phyloP scores from a whole-genome alignment of 1,140 invertebrate species.

The Lethocerus indicus region DNA sequence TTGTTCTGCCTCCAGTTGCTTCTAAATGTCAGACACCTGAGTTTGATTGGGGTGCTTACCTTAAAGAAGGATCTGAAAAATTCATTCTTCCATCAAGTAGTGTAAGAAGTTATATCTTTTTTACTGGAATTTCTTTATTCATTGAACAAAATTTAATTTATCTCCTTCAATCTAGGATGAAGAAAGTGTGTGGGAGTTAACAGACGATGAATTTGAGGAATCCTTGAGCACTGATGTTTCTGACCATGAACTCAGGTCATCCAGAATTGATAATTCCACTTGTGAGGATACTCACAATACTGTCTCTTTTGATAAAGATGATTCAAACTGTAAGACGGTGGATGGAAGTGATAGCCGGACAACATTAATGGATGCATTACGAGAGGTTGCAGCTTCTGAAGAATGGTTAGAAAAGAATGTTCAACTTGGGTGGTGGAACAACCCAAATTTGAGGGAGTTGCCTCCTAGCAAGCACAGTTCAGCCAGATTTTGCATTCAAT shows the following conservation, averaged over 20 bases:
- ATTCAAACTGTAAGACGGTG: no score
- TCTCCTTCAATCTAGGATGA: background rate
- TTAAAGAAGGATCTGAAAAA: conserved; percentile 1
- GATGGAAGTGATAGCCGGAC: background rate
- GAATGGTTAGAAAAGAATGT: background rate
- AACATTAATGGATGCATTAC: background rate
- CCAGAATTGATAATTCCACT: no score
- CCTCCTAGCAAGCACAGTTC: background rate
- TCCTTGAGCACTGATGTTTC: no score
- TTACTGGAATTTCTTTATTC: no score
- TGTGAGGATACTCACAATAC: no score
- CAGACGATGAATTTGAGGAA: background rate
- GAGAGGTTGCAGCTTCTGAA: background rate
- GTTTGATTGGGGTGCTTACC: conserved; percentile 3
- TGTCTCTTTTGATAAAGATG: no score
- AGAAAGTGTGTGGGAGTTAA: background rate
- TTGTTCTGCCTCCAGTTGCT: background rate
- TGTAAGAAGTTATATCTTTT: no score
- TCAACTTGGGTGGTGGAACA: background rate
- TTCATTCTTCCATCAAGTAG: background rate
- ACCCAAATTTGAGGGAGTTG: background rate
- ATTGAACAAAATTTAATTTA: no score
- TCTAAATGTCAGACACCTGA: background rate
- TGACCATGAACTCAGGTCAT: no score
- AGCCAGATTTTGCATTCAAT: background rate